Percentiles rank a stretch among this genome's conserved stretches.
phyloP scores from a whole-genome alignment of 1,140 invertebrate species.

The Hirudo medicinalis region DNA sequence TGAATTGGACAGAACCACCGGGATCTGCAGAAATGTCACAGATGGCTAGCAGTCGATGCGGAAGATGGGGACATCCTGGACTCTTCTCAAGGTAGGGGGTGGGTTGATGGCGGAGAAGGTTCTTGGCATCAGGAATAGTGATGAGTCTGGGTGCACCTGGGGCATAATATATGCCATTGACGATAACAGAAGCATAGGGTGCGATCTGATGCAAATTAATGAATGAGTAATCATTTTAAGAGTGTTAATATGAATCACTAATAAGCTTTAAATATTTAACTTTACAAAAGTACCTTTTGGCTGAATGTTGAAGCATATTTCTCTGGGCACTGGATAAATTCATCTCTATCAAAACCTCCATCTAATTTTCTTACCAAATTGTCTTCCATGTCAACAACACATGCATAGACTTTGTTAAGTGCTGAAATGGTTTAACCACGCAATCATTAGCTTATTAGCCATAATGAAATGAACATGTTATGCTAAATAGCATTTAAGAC shows the following conservation, averaged over 20 bases:
- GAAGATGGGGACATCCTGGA: constrained; percentile 25
- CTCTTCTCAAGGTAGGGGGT: constrained; percentile 71
- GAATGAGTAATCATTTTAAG: background rate
- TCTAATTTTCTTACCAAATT: constrained; percentile 77
- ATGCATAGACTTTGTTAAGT: constrained; percentile 83
- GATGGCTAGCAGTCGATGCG: constrained; percentile 53
- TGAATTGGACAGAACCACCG: constrained; percentile 96
- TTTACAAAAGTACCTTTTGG: constrained; percentile 54
- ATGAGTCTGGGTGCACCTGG: constrained; percentile 85
- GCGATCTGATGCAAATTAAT: constrained; percentile 56
- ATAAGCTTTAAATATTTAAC: background rate
- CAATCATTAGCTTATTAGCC: background rate
- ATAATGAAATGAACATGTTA: background rate
- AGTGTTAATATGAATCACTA: background rate
- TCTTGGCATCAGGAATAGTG: constrained; percentile 94
- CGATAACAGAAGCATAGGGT: constrained; percentile 86
- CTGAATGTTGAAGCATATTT: constrained; percentile 89
- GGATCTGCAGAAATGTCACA: constrained; percentile 98
- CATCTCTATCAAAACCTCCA: constrained; percentile 72
- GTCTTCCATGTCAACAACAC: constrained; percentile 76
- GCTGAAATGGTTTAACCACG: constrained; percentile 44
- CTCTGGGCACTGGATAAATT: constrained; percentile 84
- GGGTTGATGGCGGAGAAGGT: constrained; percentile 67
- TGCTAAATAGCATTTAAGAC: background rate
- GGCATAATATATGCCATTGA: constrained; percentile 98